Evolutionary conservation across 2,113 vertebrate species (phyloP).

Genomic region (Chascanopsetta lugubris): DNA sequence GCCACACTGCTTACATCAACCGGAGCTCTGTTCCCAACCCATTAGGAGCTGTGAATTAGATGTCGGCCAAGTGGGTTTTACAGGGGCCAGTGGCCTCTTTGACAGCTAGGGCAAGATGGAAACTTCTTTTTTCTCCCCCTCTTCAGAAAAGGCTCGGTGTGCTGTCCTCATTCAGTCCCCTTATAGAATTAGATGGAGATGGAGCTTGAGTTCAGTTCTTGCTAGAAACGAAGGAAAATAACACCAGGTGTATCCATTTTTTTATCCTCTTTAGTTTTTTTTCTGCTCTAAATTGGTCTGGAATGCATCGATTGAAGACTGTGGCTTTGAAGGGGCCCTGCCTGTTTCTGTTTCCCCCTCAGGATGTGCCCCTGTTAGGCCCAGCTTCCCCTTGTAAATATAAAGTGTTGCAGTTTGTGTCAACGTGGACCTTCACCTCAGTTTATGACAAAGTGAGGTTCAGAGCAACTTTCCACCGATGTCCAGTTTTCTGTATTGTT

Average conservation of each 20-base stretch:
- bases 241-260: too few species aligned
- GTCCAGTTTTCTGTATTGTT: too few species aligned
- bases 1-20: conserved; percentile 51
- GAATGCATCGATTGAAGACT: not conserved
- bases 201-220: not conserved
- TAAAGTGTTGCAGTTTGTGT: conserved; percentile 2
- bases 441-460: not conserved
- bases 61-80: not conserved
- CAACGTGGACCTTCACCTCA: not conserved
- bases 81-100: conserved; percentile 2
- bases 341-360: not conserved
- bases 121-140: conserved; percentile 4
- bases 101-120: conserved; percentile 4
- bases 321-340: not conserved
- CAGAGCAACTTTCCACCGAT: too few species aligned
- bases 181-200: not conserved
- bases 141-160: conserved; percentile 1
- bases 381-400: not conserved
- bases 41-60: conserved; percentile 41
- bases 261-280: too few species aligned
- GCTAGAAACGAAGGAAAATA: not conserved
- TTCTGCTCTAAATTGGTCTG: too few species aligned
- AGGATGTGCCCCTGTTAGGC: conserved; percentile 20
- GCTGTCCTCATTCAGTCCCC: not conserved
- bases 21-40: conserved; percentile 40